Evolutionary conservation across 2,888 invertebrate species (phyloP), one percentile per base, ranked within the genome.

Genomic region (Ceramica pisi): DNA sequence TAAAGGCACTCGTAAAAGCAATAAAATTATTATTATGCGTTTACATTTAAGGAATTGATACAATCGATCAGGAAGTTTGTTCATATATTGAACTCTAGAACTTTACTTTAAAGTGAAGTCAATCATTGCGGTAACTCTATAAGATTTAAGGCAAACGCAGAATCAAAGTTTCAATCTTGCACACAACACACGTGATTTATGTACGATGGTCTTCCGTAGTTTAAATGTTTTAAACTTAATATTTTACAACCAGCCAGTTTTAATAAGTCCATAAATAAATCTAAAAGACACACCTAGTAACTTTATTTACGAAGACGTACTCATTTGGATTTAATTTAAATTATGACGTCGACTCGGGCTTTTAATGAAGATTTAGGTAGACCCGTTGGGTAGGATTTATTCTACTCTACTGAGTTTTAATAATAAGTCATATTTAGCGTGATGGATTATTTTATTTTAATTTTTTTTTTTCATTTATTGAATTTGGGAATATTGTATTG

Each of bases 181-280:
- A 53, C 16, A 19, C 5, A 23, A 26, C n/a, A 60, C 59, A 26
- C 12, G 21, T 78, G 56, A 57, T 73, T 68, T 69, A 67, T 57
- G 38, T 38, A 31, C 0, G 7, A 31, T 48, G 23, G 31, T 56
- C 48, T 61, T 60, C 50, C 50, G 55, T 44, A 50, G 44, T 65
- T 38, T 75, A 71, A 62, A 57, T 46, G 19, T 12, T n/a, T 59
- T 46, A 23, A 60, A 63, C 19, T 44, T 55, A 26, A 60, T 50
- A 64, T 78, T 79, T 61, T 48, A 61, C 31, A 41, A 44, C 14
- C 8, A 21, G 44, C 31, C 41, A 50, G 73, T 50, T 57, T 76
- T 51, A 78, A 51, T 62, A 31, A 57, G 31, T 53, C 35, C 46
- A 53, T 80, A 75, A 75, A 67, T 76, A 79, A 71, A 75, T 67